Percentiles rank a stretch among this genome's conserved stretches.
Evolutionary conservation across 37 sponge, comb jelly and placozoan genomes (phyloP).

Genomic region (Hormiphora californensis): DNA sequence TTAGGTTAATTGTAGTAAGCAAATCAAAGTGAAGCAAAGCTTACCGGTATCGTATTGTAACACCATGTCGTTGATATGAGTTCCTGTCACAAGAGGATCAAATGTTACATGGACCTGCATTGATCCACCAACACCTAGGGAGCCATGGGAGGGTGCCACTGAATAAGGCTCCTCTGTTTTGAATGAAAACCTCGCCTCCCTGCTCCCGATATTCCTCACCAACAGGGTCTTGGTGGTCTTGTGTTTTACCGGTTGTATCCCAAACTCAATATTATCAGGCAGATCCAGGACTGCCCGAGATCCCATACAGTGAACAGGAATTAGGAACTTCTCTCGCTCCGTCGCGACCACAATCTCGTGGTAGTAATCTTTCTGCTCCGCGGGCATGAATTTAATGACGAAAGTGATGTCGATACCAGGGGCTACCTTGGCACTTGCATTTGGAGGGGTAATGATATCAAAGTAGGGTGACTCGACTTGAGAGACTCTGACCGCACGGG

Average conservation of each 20-base stretch:
- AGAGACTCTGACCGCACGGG: constrained; percentile 74
- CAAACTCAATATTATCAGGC: constrained; percentile 85
- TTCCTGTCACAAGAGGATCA: constrained; percentile 63
- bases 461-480: constrained; percentile 91
- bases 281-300: constrained; percentile 88
- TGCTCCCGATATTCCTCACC: constrained; percentile 85
- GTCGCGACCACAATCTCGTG: constrained; percentile 85
- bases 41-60: constrained; percentile 82
- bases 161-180: constrained; percentile 63
- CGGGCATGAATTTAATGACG: constrained; percentile 76
- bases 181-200: constrained; percentile 71
- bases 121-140: constrained; percentile 65
- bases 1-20: background rate
- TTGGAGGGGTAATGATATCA: constrained; percentile 61
- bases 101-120: constrained; percentile 76
- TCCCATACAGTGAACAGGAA: constrained; percentile 83
- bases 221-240: constrained; percentile 79
- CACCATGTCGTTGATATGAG: constrained; percentile 64
- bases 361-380: constrained; percentile 80
- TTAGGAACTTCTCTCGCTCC: constrained; percentile 86
- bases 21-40: background rate
- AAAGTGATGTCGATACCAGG: constrained; percentile 94
- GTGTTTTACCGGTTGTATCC: constrained; percentile 84
- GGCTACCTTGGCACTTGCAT: constrained; percentile 81
- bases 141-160: constrained; percentile 67